Base-by-base conservation (phyloP, 2,888 invertebrate species). In the Idaea biselata region DNA sequence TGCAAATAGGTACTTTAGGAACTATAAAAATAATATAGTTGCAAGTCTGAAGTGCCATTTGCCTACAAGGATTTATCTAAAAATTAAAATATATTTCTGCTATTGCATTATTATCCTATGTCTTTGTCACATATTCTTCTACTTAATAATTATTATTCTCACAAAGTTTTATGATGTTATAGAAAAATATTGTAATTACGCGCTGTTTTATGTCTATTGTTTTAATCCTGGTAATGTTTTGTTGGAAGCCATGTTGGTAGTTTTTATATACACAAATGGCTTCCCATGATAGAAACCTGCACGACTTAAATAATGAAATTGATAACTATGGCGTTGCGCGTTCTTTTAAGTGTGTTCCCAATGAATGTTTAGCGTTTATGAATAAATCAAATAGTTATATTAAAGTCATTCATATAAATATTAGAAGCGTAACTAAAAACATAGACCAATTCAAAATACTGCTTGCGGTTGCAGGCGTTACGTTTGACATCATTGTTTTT, bases 371-470 rank as follows among this genome's bases (percentile, higher is more conserved):
- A 18, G 16, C 17, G 16, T 57, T 18, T 18, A 18, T 57, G 8
- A 18, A 18, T 14, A 11, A 18, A 16, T 25, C 17, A 14, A 18
- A 18, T 18, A 57, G 18, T 57, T 11, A 17, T 14, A 18, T 18
- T 6, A 64, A 61, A 61, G 57, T 61, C 18, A 54, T 67, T 6
- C 62, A 67, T 31, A 11, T 63, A 1, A 68, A 68, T 59, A 65
- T 68, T 11, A 59, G 68, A 44, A 68, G 68, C 17, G 61, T 68
- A 17, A 59, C 58, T 31, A 65, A 61, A 60, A 68, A 68, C 17
- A 56, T 68, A 7, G 63, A 65, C 33, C 53, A 63, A 32, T 63
- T 68, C 44, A 32, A 18, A 1, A 18, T 32, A 1, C 11, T 61
- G n/a, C 25, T 68, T 6, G 8, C 16, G 0, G 8, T 8, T 18